Base-by-base conservation (phyloP, 2,797 vertebrate genomes). In the Protonibea diacanthus region DNA sequence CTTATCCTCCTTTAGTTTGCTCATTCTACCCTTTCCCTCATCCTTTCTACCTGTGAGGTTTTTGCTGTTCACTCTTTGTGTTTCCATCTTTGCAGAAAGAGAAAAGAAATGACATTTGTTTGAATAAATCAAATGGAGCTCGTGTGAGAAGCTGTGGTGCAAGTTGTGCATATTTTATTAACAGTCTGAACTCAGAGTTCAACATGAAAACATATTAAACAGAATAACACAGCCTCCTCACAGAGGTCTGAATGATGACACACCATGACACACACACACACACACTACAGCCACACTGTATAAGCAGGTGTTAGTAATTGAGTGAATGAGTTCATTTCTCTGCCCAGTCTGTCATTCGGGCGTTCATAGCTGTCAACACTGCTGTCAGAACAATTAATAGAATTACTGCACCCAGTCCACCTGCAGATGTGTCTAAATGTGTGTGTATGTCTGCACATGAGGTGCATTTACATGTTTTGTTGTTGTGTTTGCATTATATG, bases 291-390 rank as follows among this genome's bases (percentile, higher is more conserved):
- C 57, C 21, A 64, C 47, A 48, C 18, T 72, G 25, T 61, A 21
- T 51, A 58, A 80, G 64, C 75, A 86, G 74, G 60, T 84, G 76
- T 55, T 74, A 38, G 51, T 85, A 82, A 89, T 79, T 88, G 86
- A 88, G 81, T 83, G 84, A 89, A 90, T 89, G 85, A 87, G 89
- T 85, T 66, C 84, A 71, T 76, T 85, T 77, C 78, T 86, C 68
- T 63, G 74, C 74, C 76, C 81, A 64, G 62, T 68, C 47, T 87
- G 83, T 89, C 85, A 70, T 59, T 87, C 62, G 51, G 76, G 40
- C 66, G 68, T 88, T 82, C 76, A 62, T 78, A 77, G 77, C 78
- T 81, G 84, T 83, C 76, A 62, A 11, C 38, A 27, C 60, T 57
- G 72, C 81, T 74, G 85, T 88, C 83, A 0, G 27, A 83, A 77